These are phyloP conservation scores for Myiotriccus ornatus DNA, from an alignment of 2,797 vertebrate species.

Conservation along the genomic window DNA sequence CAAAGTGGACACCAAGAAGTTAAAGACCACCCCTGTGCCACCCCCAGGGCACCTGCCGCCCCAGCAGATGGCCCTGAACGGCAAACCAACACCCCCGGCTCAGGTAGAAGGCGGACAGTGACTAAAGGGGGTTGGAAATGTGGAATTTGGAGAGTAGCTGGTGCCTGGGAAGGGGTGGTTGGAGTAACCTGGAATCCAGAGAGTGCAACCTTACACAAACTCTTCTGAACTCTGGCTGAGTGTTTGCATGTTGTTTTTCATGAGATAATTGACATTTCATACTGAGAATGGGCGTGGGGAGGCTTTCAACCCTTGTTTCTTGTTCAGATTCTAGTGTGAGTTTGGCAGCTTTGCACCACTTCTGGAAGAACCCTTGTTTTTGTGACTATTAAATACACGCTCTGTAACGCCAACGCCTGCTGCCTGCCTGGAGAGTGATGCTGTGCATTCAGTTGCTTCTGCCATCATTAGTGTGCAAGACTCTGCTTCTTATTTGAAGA, in stretches of 20 bases:
- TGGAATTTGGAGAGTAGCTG: slow-evolving; percentile 34
- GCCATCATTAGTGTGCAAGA: background rate
- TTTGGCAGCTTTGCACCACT: background rate
- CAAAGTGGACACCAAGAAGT: slow-evolving; percentile 87
- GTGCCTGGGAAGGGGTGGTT: slow-evolving; percentile 31
- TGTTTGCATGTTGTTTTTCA: background rate
- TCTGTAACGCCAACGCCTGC: background rate
- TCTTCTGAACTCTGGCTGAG: background rate
- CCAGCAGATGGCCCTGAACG: slow-evolving; percentile 79
- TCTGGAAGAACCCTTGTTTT: background rate
- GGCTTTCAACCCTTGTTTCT: background rate
- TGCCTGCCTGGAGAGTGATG: background rate
- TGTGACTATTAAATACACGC: background rate
- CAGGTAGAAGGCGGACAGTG: slow-evolving; percentile 83
- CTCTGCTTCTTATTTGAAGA: slow-evolving; percentile 38
- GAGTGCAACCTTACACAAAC: background rate
- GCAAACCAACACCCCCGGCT: slow-evolving; percentile 81
- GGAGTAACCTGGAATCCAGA: slow-evolving; percentile 11
- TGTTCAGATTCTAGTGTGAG: background rate
- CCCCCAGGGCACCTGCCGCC: slow-evolving; percentile 72
- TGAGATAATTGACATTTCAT: background rate
- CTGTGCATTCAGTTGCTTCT: background rate
- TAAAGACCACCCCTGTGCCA: slow-evolving; percentile 80
- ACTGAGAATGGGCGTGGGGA: background rate
- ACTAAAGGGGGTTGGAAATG: background rate